Evolutionary conservation across 2,797 vertebrate species (phyloP).

Genomic region (Hippocampus kuda): DNA sequence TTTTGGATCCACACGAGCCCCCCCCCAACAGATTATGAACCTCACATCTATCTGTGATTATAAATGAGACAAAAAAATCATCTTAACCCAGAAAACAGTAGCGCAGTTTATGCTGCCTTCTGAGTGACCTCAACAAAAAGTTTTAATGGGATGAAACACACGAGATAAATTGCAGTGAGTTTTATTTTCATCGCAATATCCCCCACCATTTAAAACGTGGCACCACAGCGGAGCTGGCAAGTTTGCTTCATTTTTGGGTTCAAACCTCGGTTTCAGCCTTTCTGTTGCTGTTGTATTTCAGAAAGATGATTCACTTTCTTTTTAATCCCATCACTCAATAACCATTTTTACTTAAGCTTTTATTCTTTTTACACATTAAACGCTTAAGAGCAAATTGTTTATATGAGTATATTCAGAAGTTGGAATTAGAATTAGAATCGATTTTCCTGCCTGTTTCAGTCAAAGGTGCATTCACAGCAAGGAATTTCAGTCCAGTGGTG

Average conservation of each 20-base stretch:
- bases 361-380: too few relatives aligned
- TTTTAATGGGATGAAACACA: constrained; percentile 2
- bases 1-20: background rate
- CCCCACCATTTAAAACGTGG: background rate
- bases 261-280: background rate
- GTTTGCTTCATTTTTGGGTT: background rate
- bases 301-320: too few relatives aligned
- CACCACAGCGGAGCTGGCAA: background rate
- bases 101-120: background rate
- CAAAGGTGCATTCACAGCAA: too few relatives aligned
- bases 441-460: too few relatives aligned
- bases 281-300: too few relatives aligned
- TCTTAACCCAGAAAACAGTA: background rate
- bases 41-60: background rate
- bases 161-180: background rate
- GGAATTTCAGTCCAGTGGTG: too few relatives aligned
- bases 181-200: background rate
- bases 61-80: background rate
- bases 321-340: too few relatives aligned
- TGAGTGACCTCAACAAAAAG: background rate
- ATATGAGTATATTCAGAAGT: too few relatives aligned
- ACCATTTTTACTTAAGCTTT: too few relatives aligned
- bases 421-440: too few relatives aligned
- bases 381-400: too few relatives aligned
- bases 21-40: background rate